These are phyloP conservation scores for Coreius guichenoti DNA, from an alignment of 2,797 vertebrate species.

Conservation along the genomic window DNA sequence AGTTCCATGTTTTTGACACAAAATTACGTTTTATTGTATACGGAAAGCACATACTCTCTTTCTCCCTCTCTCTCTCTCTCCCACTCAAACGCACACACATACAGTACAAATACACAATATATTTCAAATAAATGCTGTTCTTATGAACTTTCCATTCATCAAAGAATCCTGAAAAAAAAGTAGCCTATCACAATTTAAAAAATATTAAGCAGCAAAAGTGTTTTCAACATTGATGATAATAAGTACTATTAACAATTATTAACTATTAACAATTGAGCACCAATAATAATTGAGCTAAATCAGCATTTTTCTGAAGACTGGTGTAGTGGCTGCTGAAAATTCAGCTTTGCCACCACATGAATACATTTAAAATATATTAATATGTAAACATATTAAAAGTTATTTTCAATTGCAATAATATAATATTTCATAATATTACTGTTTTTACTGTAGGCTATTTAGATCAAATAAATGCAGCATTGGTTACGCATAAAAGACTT, in stretches of 20 bases:
- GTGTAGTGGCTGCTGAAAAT: not conserved
- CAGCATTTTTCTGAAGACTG: not conserved
- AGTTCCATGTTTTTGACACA: no score
- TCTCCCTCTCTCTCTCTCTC: no score
- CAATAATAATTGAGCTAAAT: not conserved
- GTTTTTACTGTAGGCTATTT: not conserved
- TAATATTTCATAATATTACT: not conserved
- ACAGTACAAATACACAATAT: no score
- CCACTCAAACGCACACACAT: no score
- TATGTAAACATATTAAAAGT: not conserved
- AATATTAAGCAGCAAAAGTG: not conserved
- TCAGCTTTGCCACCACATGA: not conserved
- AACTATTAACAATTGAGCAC: not conserved
- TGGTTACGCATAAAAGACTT: not conserved
- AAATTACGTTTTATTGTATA: no score
- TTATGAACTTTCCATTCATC: not conserved
- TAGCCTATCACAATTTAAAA: not conserved
- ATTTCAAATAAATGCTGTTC: no score
- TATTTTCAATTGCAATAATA: not conserved
- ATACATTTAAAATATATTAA: not conserved
- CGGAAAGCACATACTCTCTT: no score
- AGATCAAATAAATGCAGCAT: no score
- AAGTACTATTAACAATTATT: not conserved
- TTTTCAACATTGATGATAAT: not conserved
- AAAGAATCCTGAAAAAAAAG: not conserved